These are phyloP conservation scores for Archocentrus centrarchus DNA, from an alignment of 2,113 vertebrate genomes.

Conservation along the genomic window DNA sequence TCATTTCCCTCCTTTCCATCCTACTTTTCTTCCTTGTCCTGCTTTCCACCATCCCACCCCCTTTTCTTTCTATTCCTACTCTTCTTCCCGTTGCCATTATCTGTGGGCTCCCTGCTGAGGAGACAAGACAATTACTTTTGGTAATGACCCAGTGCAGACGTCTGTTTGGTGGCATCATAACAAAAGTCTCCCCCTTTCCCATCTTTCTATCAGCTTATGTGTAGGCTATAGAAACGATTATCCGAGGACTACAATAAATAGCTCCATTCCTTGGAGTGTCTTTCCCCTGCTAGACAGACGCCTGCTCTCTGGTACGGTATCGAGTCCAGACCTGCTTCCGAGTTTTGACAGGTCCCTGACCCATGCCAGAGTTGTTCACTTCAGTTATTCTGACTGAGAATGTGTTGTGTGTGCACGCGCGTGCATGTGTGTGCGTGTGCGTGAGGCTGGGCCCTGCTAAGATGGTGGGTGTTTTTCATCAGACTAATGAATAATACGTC, in stretches of 20 bases:
- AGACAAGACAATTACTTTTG: constrained; percentile 53
- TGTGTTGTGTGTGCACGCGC: constrained; percentile 30
- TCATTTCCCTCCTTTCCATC: constrained; percentile 63
- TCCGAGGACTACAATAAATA: constrained; percentile 64
- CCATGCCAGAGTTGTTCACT: constrained; percentile 72
- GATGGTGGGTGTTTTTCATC: constrained; percentile 80
- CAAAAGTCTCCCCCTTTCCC: constrained; percentile 23
- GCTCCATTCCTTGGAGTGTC: constrained; percentile 47
- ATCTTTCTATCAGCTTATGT: constrained; percentile 45
- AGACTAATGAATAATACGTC: constrained; percentile 81
- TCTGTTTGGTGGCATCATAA: constrained; percentile 66
- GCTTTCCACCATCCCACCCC: constrained; percentile 35
- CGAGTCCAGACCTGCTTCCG: constrained; percentile 73
- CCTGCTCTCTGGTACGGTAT: constrained; percentile 56
- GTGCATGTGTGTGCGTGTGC: constrained; percentile 2
- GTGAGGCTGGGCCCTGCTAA: constrained; percentile 30
- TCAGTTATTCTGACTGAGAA: constrained; percentile 47
- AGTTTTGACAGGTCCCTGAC: constrained; percentile 79
- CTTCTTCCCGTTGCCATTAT: constrained; percentile 43
- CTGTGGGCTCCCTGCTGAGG: constrained; percentile 19
- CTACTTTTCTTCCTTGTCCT: constrained; percentile 50
- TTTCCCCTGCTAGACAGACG: constrained; percentile 49
- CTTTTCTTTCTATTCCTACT: constrained; percentile 36
- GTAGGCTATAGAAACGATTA: constrained; percentile 19
- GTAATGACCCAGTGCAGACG: constrained; percentile 59